Conservation (phyloP, 2,113 vertebrate species). For the Hiodon tergisus region DNA sequence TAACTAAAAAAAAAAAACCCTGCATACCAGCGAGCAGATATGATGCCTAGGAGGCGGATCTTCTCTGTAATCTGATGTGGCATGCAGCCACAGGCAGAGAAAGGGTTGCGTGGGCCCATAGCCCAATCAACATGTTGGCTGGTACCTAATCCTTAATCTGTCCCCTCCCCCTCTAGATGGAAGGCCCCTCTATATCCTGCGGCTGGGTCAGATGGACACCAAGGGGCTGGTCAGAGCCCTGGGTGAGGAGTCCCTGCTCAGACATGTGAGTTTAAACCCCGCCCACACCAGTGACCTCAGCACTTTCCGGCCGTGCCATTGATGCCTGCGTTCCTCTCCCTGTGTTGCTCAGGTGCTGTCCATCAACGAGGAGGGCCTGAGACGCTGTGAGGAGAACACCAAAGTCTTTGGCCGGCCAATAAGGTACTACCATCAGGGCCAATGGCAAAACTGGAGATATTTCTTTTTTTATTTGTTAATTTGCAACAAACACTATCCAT, state of each 20-base stretch:
- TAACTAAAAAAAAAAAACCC: not conserved
- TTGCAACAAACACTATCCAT: too few relatives aligned
- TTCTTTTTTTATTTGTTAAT: too few relatives aligned
- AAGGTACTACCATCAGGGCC: conserved; percentile 60
- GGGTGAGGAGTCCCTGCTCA: conserved; percentile 83
- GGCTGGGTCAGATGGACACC: conserved; percentile 95
- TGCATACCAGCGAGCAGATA: too few relatives aligned
- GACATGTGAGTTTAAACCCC: conserved; percentile 71
- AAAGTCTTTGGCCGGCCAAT: conserved; percentile 88
- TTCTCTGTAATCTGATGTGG: too few relatives aligned
- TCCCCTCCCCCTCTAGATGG: conserved; percentile 65
- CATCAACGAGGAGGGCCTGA: conserved; percentile 91
- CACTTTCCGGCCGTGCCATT: not conserved
- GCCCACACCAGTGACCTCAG: not conserved
- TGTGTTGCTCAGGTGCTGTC: conserved; percentile 73
- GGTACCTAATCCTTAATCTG: too few relatives aligned
- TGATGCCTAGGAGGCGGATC: too few relatives aligned
- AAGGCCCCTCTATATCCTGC: conserved; percentile 82
- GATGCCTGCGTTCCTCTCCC: not conserved
- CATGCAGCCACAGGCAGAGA: too few relatives aligned
- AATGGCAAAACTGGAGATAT: not conserved
- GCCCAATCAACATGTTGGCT: too few relatives aligned
- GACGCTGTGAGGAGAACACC: conserved; percentile 88
- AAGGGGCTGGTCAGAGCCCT: conserved; percentile 87
- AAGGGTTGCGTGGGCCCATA: too few relatives aligned